These are phyloP conservation scores for Drosophila atroscutellata DNA, from an alignment of 2,888 invertebrate genomes.

Conservation along the genomic window DNA sequence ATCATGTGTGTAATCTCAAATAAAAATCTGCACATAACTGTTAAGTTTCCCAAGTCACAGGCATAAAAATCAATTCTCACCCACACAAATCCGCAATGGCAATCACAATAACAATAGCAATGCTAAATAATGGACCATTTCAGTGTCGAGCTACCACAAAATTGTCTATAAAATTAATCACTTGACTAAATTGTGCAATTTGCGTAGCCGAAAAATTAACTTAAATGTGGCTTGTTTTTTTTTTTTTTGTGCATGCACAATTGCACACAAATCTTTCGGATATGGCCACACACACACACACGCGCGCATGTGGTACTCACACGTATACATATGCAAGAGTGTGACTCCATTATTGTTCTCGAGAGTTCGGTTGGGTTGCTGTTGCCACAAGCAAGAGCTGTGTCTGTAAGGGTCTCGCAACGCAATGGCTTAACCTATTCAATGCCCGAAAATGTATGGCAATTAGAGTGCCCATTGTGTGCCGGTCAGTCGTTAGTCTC, in stretches of 20 bases:
- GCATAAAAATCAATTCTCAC: slow-evolving; percentile 9
- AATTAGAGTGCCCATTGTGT: slow-evolving; percentile 81
- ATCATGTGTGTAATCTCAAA: not conserved
- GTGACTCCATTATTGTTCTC: slow-evolving; percentile 19
- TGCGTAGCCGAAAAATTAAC: slow-evolving; percentile 76
- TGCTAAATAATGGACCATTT: slow-evolving; percentile 34
- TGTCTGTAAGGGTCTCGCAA: slow-evolving; percentile 20
- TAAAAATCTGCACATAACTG: not conserved
- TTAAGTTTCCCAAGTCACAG: not conserved
- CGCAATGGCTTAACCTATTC: slow-evolving; percentile 72
- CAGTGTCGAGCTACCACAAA: slow-evolving; percentile 53
- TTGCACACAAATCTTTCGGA: slow-evolving; percentile 48
- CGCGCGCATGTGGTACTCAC: not conserved
- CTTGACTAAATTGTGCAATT: slow-evolving; percentile 75
- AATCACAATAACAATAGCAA: slow-evolving; percentile 41
- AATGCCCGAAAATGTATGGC: slow-evolving; percentile 82
- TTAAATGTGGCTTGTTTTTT: slow-evolving; percentile 67
- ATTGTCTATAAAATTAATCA: slow-evolving; percentile 76
- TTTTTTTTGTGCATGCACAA: slow-evolving; percentile 65
- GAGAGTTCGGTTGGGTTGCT: not conserved
- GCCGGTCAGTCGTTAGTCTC: slow-evolving; percentile 41
- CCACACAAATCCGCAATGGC: slow-evolving; percentile 1
- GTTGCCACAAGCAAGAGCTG: slow-evolving; percentile 8
- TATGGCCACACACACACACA: not conserved
- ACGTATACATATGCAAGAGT: not conserved